Evolutionary conservation across 2,113 vertebrate genomes (phyloP).

Genomic region (Oriolus oriolus): DNA sequence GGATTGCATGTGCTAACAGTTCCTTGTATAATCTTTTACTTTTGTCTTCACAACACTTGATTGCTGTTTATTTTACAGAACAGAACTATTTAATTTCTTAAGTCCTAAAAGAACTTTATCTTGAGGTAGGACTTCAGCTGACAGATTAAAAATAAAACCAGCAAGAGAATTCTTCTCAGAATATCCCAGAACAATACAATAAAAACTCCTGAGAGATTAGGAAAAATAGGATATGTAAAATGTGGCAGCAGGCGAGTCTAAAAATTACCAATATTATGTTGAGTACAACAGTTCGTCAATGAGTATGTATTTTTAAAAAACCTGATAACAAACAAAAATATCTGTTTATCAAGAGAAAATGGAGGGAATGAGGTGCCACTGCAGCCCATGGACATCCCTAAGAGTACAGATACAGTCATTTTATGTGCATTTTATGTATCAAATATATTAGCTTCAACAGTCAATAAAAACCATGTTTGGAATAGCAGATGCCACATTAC

Average conservation of each 20-base stretch:
- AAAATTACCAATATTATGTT: background rate
- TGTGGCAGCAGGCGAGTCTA: background rate
- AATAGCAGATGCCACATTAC: background rate
- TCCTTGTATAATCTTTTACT: background rate
- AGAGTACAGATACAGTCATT: background rate
- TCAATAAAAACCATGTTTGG: background rate
- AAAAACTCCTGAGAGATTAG: background rate
- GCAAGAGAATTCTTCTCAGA: background rate
- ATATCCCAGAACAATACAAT: background rate
- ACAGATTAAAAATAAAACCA: background rate
- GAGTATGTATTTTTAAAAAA: background rate
- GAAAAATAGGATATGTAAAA: background rate
- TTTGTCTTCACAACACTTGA: background rate
- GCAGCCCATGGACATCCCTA: background rate
- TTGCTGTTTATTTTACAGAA: background rate
- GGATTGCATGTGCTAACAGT: fast-evolving
- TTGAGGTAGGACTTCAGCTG: background rate
- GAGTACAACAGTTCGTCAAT: background rate
- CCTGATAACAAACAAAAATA: background rate
- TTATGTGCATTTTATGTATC: background rate
- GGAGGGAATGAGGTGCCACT: background rate
- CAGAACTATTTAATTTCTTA: background rate
- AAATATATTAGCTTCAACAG: background rate
- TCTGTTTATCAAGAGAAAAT: background rate
- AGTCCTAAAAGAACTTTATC: background rate